Conservation (phyloP, 2,888 invertebrate species). For the Choristoneura rosaceana region DNA sequence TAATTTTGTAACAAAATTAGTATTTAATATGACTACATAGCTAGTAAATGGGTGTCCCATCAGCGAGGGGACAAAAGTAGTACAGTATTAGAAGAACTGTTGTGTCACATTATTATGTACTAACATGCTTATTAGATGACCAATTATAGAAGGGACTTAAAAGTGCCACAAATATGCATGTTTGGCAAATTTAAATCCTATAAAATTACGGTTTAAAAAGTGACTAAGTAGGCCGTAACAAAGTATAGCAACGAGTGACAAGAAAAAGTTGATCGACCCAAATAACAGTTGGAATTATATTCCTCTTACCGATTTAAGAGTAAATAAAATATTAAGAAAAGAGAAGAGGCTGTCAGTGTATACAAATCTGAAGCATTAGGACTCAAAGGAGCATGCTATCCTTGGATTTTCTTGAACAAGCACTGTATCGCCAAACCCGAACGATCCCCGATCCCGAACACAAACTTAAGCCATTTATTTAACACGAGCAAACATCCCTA, state of each 20-base stretch:
- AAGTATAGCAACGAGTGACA: no score
- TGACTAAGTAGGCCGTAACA: no score
- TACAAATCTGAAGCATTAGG: neutral
- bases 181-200: no score
- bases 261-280: neutral
- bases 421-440: conserved; percentile 22
- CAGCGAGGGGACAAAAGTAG: no score
- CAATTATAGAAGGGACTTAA: no score
- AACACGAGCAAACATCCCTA: conserved; percentile 59
- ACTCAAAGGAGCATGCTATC: neutral
- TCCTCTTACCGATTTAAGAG: neutral
- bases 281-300: neutral
- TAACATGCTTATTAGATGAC: no score
- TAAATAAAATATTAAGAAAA: neutral
- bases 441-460: conserved; percentile 24
- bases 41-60: no score
- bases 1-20: neutral
- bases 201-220: no score
- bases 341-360: neutral
- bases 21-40: neutral
- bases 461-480: conserved; percentile 45
- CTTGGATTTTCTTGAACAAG: conserved; percentile 9
- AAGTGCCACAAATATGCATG: no score
- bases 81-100: no score
- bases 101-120: no score